Base-by-base conservation (phyloP, 2,113 vertebrate species). In the Archilochus colubris region DNA sequence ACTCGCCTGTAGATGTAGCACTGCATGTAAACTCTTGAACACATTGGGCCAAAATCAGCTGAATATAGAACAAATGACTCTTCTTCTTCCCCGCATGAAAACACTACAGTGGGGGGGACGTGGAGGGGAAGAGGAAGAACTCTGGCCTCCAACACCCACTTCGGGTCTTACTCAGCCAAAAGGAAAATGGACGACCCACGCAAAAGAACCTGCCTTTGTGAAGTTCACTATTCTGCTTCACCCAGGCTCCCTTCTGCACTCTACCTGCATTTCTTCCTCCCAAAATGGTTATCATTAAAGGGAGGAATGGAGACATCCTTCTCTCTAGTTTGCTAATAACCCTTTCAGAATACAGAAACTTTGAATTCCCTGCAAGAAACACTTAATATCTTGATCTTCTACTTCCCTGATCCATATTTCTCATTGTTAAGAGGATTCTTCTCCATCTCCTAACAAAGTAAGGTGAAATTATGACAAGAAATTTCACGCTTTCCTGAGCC, bases 171-270 rank as follows among this genome's bases (percentile, higher is more conserved):
- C 3, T 2, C 24, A 67, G 24, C 4, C 22, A 22, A 63, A 43
- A 2, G 23, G 17, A 75, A 84, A 87, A 91, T 0, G 1, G 11
- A 62, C 5, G 18, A 66, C 0, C 0, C 16, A 6, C 6, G 51
- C 30, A 43, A 50, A 28, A 59, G 6, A 79, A 68, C 2, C 8
- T 12, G 62, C 6, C 14, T 48, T n/a, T 44, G 19, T 1, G 2
- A 59, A 83, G 63, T 14, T 69, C 63, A 46, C 8, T 46, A 18
- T 5, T 30, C 40, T 1, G 4, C 44, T 86, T 66, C 69, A 43
- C 30, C 12, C n/a, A 91, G 33, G 18, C 8, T 61, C 22, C 20
- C 17, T 79, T 85, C 25, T 53, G 15, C 23, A 13, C 30, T 38
- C 23, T 25, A 30, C 58, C 28, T 20, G 7, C 0, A 1, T 12